A percentile compares a stretch with the other conserved stretches of the same genome.
These are phyloP conservation scores for Hemithea aestivaria DNA, from an alignment of 2,888 invertebrate genomes.

Conservation along the genomic window DNA sequence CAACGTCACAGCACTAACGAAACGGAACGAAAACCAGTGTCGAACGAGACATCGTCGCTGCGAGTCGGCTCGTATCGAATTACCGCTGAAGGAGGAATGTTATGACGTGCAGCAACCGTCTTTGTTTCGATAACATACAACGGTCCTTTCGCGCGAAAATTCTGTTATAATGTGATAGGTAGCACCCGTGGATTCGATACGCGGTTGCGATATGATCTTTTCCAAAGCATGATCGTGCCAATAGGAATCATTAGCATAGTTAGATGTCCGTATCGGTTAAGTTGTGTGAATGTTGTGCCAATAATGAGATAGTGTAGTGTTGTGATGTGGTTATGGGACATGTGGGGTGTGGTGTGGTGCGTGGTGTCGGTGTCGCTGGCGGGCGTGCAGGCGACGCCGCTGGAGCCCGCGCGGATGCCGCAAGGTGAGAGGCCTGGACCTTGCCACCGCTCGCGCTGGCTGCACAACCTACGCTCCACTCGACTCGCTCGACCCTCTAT, in stretches of 20 bases:
- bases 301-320: conserved; percentile 78
- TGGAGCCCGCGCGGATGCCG: conserved; percentile 62
- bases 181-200: conserved; percentile 39
- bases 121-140: conserved; percentile 68
- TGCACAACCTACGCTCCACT: conserved; percentile 46
- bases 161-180: conserved; percentile 63
- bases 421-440: conserved; percentile 70
- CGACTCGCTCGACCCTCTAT: conserved; percentile 26
- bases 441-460: conserved; percentile 33
- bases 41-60: conserved; percentile 43
- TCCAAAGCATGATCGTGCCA: conserved; percentile 76
- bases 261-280: conserved; percentile 73
- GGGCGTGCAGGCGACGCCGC: conserved; percentile 60
- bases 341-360: conserved; percentile 73
- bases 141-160: conserved; percentile 45
- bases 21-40: conserved; percentile 40
- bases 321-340: conserved; percentile 78
- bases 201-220: conserved; percentile 61
- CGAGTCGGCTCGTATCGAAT: conserved; percentile 40
- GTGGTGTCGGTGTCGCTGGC: conserved; percentile 60
- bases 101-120: conserved; percentile 76
- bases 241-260: conserved; percentile 72
- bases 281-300: conserved; percentile 77
- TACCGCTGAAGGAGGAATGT: conserved; percentile 59
- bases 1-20: conserved; percentile 24